Conservation (phyloP, 2,888 invertebrate species). For the Galeruca laticollis region DNA sequence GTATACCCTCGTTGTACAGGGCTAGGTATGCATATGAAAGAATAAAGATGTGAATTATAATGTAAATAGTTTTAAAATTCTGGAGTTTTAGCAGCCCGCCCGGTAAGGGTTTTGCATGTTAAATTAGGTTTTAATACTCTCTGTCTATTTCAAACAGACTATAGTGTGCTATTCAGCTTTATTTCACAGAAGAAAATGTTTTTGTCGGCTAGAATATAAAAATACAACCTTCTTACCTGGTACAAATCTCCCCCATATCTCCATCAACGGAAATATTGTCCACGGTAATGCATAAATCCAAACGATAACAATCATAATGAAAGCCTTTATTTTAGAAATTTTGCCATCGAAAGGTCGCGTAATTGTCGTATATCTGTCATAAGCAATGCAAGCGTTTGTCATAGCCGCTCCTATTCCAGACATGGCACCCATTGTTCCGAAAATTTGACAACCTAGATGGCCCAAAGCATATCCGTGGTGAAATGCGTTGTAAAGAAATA, state of each 20-base stretch:
- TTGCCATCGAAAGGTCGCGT: constrained; percentile 87
- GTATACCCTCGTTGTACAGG: no score
- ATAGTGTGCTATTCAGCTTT: no score
- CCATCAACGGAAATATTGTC: constrained; percentile 81
- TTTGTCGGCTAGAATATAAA: no score
- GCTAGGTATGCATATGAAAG: no score
- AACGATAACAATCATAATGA: constrained; percentile 78
- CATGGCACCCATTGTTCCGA: constrained; percentile 80
- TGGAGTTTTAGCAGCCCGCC: no score
- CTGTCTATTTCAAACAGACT: no score
- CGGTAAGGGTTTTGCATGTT: no score
- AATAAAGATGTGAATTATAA: no score
- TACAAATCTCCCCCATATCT: constrained; percentile 88
- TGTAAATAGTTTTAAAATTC: no score
- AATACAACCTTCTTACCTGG: constrained; percentile 71
- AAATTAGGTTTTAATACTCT: no score
- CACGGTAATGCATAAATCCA: constrained; percentile 87
- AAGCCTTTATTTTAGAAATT: constrained; percentile 82
- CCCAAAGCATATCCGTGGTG: constrained; percentile 82
- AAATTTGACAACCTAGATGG: constrained; percentile 81
- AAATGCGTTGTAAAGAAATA: constrained; percentile 88
- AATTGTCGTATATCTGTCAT: constrained; percentile 84
- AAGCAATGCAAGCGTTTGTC: constrained; percentile 88
- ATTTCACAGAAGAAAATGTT: no score
- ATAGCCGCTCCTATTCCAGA: constrained; percentile 84